Evolutionary conservation across 1,140 invertebrate species (phyloP), one percentile per base, ranked within the genome.

Genomic region (Pachypsylla venusta): DNA sequence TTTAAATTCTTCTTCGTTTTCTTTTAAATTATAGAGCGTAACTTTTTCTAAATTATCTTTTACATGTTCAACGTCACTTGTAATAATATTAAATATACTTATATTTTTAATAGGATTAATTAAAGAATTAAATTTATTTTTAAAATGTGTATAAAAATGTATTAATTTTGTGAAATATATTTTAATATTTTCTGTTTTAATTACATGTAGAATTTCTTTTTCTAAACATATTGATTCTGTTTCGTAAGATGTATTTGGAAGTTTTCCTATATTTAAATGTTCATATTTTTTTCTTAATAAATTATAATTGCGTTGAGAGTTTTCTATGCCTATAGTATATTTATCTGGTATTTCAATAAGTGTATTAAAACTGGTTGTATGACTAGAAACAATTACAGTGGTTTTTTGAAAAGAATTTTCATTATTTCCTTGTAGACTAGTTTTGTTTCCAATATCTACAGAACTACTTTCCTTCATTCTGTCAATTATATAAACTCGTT

Each of bases 111-210:
- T 22, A 19, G 22, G 42, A 48, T 48, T 48, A 22, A 48, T 22
- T 19, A 48, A n/a, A 48, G 16, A n/a, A 22, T 48, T 48, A 22
- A 48, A 48, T 19, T 48, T 7, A 19, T 22, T 48, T n/a, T 22
- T 48, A 48, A 19, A 19, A 19, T 48, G 42, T 48, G 16, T 48
- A n/a, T 48, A 48, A n/a, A 19, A 10, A 19, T 48, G 42, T 4
- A 48, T n/a, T 5, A 48, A 19, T n/a, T 48, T 22, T 4, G 42
- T 5, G 4, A 48, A 3, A 48, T 48, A 48, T 3, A n/a, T 19
- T 48, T 48, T 48, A n/a, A 48, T 48, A 48, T 48, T 48, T 48
- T 48, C 42, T 4, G 22, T 22, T 4, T n/a, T 48, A 48, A 48
- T 19, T 4, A 48, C 22, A 48, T 48, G 42, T 22, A 48, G 42